Conservation (phyloP, 2,113 vertebrate species). For the Brachyhypopomus gauderio region DNA sequence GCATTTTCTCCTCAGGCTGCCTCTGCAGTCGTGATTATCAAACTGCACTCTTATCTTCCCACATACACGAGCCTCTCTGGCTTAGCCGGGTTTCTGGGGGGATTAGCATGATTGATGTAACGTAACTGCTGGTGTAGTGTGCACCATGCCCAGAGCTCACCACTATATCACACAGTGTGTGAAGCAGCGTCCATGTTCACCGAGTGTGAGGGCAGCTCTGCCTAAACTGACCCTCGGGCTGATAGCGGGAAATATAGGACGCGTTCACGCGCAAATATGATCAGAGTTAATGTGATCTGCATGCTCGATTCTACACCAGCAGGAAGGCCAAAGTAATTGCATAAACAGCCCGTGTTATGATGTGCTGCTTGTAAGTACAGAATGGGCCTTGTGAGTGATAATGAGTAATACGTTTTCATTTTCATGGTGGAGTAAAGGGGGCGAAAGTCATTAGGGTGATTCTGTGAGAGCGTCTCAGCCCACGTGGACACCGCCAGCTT, state of each 20-base stretch:
- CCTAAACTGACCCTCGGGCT: conserved; percentile 9
- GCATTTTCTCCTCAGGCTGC: not conserved
- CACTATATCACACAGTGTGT: conserved; percentile 1
- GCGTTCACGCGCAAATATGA: not conserved
- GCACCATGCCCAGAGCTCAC: not conserved
- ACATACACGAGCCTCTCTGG: conserved; percentile 16
- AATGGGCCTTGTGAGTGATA: not conserved
- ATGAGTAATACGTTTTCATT: not conserved
- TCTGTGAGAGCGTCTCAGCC: not conserved
- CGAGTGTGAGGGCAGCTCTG: not conserved
- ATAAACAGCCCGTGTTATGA: not conserved
- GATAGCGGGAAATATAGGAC: not conserved
- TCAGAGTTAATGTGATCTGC: not conserved
- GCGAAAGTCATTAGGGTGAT: too few species aligned
- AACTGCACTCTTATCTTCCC: conserved; percentile 24
- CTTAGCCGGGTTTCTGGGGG: conserved; percentile 33
- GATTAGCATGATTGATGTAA: conserved; percentile 50
- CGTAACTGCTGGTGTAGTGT: conserved; percentile 4
- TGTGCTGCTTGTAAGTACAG: not conserved
- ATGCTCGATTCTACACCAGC: not conserved
- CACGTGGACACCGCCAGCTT: not conserved
- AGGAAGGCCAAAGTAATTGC: not conserved
- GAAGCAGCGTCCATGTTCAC: not conserved
- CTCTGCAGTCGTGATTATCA: conserved; percentile 20
- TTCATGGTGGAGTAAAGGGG: not conserved